Evolutionary conservation across 2,113 vertebrate species (phyloP), one percentile per base, ranked within the genome.

Genomic region (Hylia prasina): DNA sequence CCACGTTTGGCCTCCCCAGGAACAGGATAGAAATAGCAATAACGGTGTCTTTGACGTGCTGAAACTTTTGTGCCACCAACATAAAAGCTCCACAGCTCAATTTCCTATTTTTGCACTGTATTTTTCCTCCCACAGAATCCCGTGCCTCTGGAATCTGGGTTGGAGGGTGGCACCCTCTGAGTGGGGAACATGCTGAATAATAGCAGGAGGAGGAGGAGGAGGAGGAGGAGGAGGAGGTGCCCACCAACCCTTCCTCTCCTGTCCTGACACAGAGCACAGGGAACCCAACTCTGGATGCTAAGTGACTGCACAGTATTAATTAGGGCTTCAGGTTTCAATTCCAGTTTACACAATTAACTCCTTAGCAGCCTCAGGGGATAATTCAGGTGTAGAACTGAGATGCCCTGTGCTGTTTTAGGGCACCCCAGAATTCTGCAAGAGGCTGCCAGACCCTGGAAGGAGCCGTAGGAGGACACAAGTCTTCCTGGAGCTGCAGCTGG

Each of bases 1-100:
- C 15, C 45, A 17, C 20, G 3, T 13, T 45, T 57, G 42, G 20
- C 48, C 28, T 65, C 10, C 0, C 10, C 39, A 90, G 54, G 25
- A 69, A 4, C 9, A 60, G 53, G 42, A 35, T 0, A 81, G 87
- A 91, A 89, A 44, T 1, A 6, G 23, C 50, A 69, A 11, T 1
- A 11, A 19, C 0, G 2, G 35, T 0, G 1, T n/a, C 69, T 44
- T 91, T 89, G 10, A 6, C 6, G 4, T 0, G 6, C 2, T 70
- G 27, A 30, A 56, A 42, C 39, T 50, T 85, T 54, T 25, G 33
- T 73, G 42, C n/a, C 39, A 25, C 22, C 75, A 65, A 10, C 37
- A 82, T 2, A 68, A 77, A 56, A 53, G 6, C 35, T 40, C 31
- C 1, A 0, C 1, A 18, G 21, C 1, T 3, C 31, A 27, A 25